These are phyloP conservation scores for Heterotis niloticus DNA, from an alignment of 2,113 vertebrate species.

Conservation along the genomic window DNA sequence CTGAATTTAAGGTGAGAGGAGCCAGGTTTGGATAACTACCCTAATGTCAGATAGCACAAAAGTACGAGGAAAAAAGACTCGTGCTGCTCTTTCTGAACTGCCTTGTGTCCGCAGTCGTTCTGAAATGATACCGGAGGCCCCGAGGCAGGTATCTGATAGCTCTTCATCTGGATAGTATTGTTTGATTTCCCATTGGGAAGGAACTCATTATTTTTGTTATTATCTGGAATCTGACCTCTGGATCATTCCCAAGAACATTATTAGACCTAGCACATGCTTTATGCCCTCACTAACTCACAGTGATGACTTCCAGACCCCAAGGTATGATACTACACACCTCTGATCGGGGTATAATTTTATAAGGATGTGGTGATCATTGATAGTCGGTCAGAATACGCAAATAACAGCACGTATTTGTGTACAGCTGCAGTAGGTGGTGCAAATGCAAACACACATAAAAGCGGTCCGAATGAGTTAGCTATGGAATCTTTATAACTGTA, in stretches of 20 bases:
- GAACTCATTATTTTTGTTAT: slow-evolving; percentile 68
- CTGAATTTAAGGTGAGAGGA: not conserved
- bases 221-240: slow-evolving; percentile 60
- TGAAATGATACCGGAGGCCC: slow-evolving; percentile 58
- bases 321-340: slow-evolving; percentile 48
- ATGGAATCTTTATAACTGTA: too few species aligned
- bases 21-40: not conserved
- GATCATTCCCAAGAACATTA: slow-evolving; percentile 53
- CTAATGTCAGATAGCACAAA: not conserved
- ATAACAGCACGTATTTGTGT: not conserved
- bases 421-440: not conserved
- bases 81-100: not conserved
- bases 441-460: not conserved
- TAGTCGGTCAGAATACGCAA: not conserved
- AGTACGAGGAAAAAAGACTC: not conserved
- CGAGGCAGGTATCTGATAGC: slow-evolving; percentile 59
- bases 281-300: slow-evolving; percentile 30
- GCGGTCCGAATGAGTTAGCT: too few species aligned
- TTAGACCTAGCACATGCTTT: slow-evolving; percentile 52
- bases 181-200: slow-evolving; percentile 67
- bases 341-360: slow-evolving; percentile 35
- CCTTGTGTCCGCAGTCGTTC: not conserved
- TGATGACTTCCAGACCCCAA: slow-evolving; percentile 42
- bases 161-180: slow-evolving; percentile 67
- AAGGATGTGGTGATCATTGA: slow-evolving; percentile 28